Conservation (phyloP, 2,797 vertebrate genomes). For the Sebastes itinus region DNA sequence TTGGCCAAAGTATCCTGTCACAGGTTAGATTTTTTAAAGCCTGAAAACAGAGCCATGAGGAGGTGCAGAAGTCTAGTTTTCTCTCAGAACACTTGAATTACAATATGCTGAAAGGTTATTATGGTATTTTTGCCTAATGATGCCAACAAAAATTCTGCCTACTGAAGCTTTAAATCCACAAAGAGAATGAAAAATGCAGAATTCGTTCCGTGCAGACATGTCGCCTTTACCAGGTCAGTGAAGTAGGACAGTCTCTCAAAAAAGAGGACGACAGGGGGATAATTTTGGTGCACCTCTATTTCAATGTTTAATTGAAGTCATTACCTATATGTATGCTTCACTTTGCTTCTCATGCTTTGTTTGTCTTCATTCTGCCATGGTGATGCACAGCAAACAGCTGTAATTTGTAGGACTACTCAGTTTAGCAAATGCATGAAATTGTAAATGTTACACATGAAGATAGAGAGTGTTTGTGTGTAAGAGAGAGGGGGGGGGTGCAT, state of each 20-base stretch:
- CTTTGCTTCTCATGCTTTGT: slow-evolving; percentile 57
- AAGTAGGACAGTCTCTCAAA: slow-evolving; percentile 75
- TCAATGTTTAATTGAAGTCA: slow-evolving; percentile 63
- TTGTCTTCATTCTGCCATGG: slow-evolving; percentile 39
- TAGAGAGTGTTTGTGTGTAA: slow-evolving; percentile 2
- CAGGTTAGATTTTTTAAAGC: too few relatives aligned
- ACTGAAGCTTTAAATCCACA: background rate
- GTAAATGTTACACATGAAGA: slow-evolving; percentile 46
- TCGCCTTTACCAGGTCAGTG: slow-evolving; percentile 67
- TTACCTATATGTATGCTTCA: slow-evolving; percentile 42
- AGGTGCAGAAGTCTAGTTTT: too few relatives aligned
- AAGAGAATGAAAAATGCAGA: slow-evolving; percentile 44
- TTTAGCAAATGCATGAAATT: slow-evolving; percentile 50
- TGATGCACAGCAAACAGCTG: slow-evolving; percentile 45
- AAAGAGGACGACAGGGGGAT: slow-evolving; percentile 68
- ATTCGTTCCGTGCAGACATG: slow-evolving; percentile 45
- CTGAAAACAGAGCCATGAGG: too few relatives aligned
- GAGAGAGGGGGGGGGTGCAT: slow-evolving; percentile 5
- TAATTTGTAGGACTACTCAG: slow-evolving; percentile 33
- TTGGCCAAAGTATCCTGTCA: too few relatives aligned
- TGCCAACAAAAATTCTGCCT: too few relatives aligned
- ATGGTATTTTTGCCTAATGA: too few relatives aligned
- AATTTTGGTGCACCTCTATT: slow-evolving; percentile 64
- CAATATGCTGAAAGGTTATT: too few relatives aligned
- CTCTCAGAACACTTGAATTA: too few relatives aligned